Evolutionary conservation across 2,888 invertebrate genomes (phyloP).

Genomic region (Muscina levida): DNA sequence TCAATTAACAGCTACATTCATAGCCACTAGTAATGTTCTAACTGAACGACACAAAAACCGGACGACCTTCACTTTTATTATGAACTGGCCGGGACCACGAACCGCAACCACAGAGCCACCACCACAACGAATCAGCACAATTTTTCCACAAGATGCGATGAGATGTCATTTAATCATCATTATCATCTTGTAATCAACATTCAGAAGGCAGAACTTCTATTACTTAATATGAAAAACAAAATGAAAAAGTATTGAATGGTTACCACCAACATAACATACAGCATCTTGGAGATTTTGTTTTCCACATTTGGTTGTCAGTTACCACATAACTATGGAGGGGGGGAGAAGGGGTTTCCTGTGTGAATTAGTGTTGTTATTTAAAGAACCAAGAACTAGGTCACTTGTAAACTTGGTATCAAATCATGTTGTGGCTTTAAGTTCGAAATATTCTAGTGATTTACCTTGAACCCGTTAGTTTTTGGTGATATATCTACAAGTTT

Average conservation of each 20-base stretch:
- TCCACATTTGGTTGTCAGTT: too few species aligned
- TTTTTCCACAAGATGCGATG: slow-evolving; percentile 21
- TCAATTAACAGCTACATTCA: too few species aligned
- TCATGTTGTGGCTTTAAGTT: neutral
- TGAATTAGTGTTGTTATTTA: neutral
- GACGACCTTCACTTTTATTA: too few species aligned
- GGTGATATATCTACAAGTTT: neutral
- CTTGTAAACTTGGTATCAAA: neutral
- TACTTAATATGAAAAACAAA: neutral
- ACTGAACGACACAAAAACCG: too few species aligned
- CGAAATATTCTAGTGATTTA: neutral
- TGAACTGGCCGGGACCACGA: too few species aligned
- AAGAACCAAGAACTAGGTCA: neutral
- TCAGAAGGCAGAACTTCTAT: neutral
- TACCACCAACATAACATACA: too few species aligned
- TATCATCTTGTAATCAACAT: slow-evolving; percentile 12
- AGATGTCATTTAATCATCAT: slow-evolving; percentile 19
- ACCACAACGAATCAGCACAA: neutral
- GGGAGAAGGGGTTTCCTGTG: neutral
- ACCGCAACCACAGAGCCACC: too few species aligned
- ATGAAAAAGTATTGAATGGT: too few species aligned
- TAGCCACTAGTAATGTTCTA: too few species aligned
- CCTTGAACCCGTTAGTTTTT: slow-evolving; percentile 27
- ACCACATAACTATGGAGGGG: too few species aligned
- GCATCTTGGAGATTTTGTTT: neutral